Conservation (phyloP, 2,888 invertebrate species). For the Cerastis rubricosa region DNA sequence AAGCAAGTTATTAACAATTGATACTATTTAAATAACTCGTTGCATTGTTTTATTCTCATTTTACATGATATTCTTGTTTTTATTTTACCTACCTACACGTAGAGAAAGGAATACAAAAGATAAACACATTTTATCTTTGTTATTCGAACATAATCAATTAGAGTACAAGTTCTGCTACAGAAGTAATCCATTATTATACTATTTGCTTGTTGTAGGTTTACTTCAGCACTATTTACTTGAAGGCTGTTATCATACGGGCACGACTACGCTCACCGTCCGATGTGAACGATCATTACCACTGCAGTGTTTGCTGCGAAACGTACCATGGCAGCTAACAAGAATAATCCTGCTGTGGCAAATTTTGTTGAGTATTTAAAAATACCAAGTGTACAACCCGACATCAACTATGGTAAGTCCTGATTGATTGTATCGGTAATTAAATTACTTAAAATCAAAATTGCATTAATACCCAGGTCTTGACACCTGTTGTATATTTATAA, state of each 20-base stretch:
- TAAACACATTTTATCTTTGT: neutral
- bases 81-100: neutral
- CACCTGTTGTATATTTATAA: conserved; percentile 2
- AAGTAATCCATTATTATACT: conserved; percentile 6
- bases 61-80: neutral
- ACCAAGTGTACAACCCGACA: conserved; percentile 94
- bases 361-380: conserved; percentile 94
- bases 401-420: conserved; percentile 92
- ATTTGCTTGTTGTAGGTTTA: conserved; percentile 27
- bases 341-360: conserved; percentile 91
- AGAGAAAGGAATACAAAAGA: neutral
- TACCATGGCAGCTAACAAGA: conserved; percentile 80
- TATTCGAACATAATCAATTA: conserved; percentile 1
- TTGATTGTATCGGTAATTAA: neutral
- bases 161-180: neutral
- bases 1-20: neutral
- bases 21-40: neutral
- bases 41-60: neutral
- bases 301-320: conserved; percentile 64
- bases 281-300: conserved; percentile 66
- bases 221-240: conserved; percentile 28
- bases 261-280: conserved; percentile 39
- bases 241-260: conserved; percentile 52
- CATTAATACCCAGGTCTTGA: neutral
- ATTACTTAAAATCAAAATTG: neutral